A percentile compares a stretch with the other conserved stretches of the same genome.
Conservation (phyloP, 1,140 invertebrate species). For the Phocides pigmalion region DNA sequence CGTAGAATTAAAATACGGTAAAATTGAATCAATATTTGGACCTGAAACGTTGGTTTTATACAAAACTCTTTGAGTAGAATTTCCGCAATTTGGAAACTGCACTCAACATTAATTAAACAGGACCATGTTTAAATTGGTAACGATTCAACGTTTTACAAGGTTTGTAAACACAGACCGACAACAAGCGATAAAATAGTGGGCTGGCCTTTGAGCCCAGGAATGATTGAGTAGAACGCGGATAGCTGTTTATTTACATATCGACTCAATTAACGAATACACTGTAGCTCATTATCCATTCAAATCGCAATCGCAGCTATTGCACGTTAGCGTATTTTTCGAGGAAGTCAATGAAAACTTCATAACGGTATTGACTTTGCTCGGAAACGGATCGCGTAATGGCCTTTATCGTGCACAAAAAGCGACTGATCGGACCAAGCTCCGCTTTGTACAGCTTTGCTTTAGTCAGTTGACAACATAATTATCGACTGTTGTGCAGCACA, state of each 20-base stretch:
- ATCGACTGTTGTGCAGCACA: slow-evolving; percentile 60
- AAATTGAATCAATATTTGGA: slow-evolving; percentile 1
- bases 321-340: slow-evolving; percentile 68
- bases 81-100: slow-evolving; percentile 3
- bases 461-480: slow-evolving; percentile 77
- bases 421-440: slow-evolving; percentile 68
- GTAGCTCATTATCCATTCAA: slow-evolving; percentile 75
- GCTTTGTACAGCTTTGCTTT: slow-evolving; percentile 72
- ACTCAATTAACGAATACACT: slow-evolving; percentile 74
- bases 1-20: background rate
- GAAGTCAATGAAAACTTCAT: slow-evolving; percentile 70
- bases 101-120: slow-evolving; percentile 1
- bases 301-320: slow-evolving; percentile 67
- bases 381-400: slow-evolving; percentile 75
- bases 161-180: slow-evolving; percentile 54
- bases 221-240: slow-evolving; percentile 52
- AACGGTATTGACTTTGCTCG: slow-evolving; percentile 65
- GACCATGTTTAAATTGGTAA: slow-evolving; percentile 13
- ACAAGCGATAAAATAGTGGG: slow-evolving; percentile 51
- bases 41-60: background rate
- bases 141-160: slow-evolving; percentile 38
- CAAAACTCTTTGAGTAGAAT: background rate
- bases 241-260: slow-evolving; percentile 75
- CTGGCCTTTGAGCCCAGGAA: slow-evolving; percentile 63
- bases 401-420: slow-evolving; percentile 77